Evolutionary conservation across 2,113 vertebrate genomes (phyloP).

Genomic region (Leucosticte australis): DNA sequence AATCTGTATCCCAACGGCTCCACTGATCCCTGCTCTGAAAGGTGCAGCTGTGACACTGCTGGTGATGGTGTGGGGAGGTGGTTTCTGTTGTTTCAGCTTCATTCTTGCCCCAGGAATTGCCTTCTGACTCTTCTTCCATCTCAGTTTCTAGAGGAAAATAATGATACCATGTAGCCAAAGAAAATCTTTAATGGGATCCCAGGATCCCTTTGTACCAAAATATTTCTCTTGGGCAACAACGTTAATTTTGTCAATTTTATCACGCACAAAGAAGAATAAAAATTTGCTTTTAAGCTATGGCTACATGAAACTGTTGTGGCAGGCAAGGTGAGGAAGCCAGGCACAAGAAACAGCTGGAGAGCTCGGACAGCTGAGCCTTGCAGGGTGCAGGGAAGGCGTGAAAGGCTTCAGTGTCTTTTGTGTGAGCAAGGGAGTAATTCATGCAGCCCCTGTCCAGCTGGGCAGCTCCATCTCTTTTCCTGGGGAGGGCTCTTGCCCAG

Average conservation of each 20-base stretch:
- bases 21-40: neutral
- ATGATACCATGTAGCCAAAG: fast-evolving
- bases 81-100: neutral
- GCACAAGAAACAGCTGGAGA: neutral
- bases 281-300: neutral
- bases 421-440: neutral
- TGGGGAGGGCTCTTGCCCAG: neutral
- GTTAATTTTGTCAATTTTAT: neutral
- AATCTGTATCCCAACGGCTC: neutral
- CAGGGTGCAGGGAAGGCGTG: neutral
- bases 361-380: neutral
- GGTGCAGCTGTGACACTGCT: neutral
- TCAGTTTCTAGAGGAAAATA: neutral
- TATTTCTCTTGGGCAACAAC: neutral
- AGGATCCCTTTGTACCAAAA: neutral
- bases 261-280: neutral
- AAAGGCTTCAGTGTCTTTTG: neutral
- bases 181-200: neutral
- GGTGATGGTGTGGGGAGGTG: neutral
- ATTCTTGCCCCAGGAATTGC: neutral
- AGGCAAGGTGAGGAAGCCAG: neutral
- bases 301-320: neutral
- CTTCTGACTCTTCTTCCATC: neutral
- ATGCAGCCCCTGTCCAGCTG: neutral
- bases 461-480: neutral